Percentiles rank a stretch among this genome's conserved stretches.
phyloP scores from a whole-genome alignment of 2,113 vertebrate genomes.

The Lutjanus erythropterus region DNA sequence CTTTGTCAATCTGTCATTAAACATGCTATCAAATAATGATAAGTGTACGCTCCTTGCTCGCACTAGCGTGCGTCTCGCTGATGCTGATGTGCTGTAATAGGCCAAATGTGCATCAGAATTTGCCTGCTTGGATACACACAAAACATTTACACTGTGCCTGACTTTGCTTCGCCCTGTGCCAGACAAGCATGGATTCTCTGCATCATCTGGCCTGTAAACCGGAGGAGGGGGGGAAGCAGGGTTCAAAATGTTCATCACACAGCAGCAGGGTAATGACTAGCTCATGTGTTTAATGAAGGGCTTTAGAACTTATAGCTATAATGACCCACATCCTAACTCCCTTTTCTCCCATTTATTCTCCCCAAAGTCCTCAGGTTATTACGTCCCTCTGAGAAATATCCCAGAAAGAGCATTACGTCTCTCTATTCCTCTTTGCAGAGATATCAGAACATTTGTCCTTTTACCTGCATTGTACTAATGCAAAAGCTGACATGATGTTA shows the following conservation, averaged over 20 bases:
- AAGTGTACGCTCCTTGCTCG: constrained; percentile 92
- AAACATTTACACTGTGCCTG: constrained; percentile 94
- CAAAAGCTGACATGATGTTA: constrained; percentile 4
- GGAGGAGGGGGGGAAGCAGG: constrained; percentile 65
- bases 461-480: constrained; percentile 22
- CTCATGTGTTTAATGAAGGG: constrained; percentile 84
- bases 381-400: constrained; percentile 67
- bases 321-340: constrained; percentile 79
- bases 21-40: constrained; percentile 99
- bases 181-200: constrained; percentile 88
- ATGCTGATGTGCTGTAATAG: constrained; percentile 96
- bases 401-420: constrained; percentile 54
- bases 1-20: constrained; percentile 99
- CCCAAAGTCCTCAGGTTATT: constrained; percentile 77
- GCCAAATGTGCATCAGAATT: constrained; percentile 94
- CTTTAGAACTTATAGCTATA: constrained; percentile 80
- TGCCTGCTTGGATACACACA: constrained; percentile 94
- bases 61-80: constrained; percentile 88
- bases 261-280: constrained; percentile 77
- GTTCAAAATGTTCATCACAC: constrained; percentile 77
- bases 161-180: constrained; percentile 90
- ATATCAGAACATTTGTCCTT: constrained; percentile 52
- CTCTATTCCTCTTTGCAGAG: constrained; percentile 33
- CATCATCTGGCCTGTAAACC: constrained; percentile 85
- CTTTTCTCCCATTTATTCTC: constrained; percentile 74